These are phyloP conservation scores for Diabrotica undecimpunctata DNA, from an alignment of 1,140 invertebrate species.

Conservation along the genomic window DNA sequence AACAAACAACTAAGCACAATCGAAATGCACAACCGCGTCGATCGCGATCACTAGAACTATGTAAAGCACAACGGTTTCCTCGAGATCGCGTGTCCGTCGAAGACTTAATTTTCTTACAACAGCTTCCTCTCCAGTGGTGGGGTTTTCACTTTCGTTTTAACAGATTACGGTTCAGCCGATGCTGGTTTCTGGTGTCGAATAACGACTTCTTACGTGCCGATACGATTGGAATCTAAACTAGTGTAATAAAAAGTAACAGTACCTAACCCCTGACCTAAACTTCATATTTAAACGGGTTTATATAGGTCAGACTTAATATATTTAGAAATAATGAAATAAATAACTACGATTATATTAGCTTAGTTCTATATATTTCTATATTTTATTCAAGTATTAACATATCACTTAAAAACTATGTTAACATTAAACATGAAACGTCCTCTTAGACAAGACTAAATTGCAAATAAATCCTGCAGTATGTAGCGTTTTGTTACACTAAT, in stretches of 20 bases:
- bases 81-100: conserved; percentile 6
- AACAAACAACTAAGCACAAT: not conserved
- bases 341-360: too few relatives aligned
- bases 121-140: conserved; percentile 18
- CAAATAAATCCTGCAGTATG: too few relatives aligned
- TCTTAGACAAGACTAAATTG: too few relatives aligned
- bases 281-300: too few relatives aligned
- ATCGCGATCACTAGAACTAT: not conserved
- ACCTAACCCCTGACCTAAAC: not conserved
- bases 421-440: too few relatives aligned
- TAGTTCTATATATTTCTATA: too few relatives aligned
- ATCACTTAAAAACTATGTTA: too few relatives aligned
- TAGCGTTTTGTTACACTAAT: too few relatives aligned
- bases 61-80: not conserved
- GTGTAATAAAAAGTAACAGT: not conserved
- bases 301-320: too few relatives aligned
- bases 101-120: conserved; percentile 7
- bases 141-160: conserved; percentile 26
- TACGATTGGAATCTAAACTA: not conserved
- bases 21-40: conserved; percentile 7
- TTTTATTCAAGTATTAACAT: too few relatives aligned
- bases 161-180: not conserved
- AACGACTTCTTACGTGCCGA: too few relatives aligned
- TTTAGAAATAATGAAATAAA: too few relatives aligned
- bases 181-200: conserved; percentile 4